Evolutionary conservation across 2,888 invertebrate species (phyloP).

Genomic region (Microchrysa polita): DNA sequence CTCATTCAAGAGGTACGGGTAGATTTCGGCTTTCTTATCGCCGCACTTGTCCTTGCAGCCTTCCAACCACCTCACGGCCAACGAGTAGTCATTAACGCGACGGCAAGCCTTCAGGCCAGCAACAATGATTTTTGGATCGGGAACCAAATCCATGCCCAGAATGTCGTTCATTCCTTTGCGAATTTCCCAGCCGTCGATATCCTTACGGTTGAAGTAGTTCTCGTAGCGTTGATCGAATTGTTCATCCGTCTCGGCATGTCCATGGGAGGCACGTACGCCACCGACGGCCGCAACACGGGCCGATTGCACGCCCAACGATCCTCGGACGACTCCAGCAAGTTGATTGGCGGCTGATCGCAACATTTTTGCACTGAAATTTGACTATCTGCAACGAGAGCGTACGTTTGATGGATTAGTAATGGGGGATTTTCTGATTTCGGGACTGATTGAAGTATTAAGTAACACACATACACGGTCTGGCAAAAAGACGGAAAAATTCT

Average conservation of each 20-base stretch:
- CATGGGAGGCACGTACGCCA: slow-evolving; percentile 63
- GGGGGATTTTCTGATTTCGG: not conserved
- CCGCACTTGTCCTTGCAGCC: slow-evolving; percentile 91
- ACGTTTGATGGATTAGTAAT: not conserved
- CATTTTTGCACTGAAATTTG: slow-evolving; percentile 60
- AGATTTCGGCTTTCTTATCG: slow-evolving; percentile 76
- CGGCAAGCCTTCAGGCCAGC: slow-evolving; percentile 92
- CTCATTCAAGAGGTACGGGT: slow-evolving; percentile 89
- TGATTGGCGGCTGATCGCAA: slow-evolving; percentile 66
- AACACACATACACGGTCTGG: slow-evolving; percentile 30
- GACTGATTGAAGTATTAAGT: slow-evolving; percentile 15
- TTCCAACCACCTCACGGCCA: slow-evolving; percentile 93
- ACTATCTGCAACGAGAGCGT: not conserved
- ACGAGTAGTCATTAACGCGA: slow-evolving; percentile 91
- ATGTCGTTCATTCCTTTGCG: slow-evolving; percentile 91
- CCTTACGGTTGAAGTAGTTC: slow-evolving; percentile 83
- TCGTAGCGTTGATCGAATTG: slow-evolving; percentile 87
- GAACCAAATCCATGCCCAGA: slow-evolving; percentile 89
- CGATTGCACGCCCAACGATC: slow-evolving; percentile 56
- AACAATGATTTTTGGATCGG: slow-evolving; percentile 88
- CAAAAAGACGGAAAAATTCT: slow-evolving; percentile 13
- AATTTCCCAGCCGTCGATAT: slow-evolving; percentile 95
- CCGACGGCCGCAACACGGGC: slow-evolving; percentile 57
- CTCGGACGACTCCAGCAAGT: slow-evolving; percentile 62
- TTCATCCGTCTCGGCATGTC: slow-evolving; percentile 78